A percentile compares a stretch with the other conserved stretches of the same genome.
Evolutionary conservation across 1,140 invertebrate species (phyloP).

Genomic region (Chionoecetes opilio): DNA sequence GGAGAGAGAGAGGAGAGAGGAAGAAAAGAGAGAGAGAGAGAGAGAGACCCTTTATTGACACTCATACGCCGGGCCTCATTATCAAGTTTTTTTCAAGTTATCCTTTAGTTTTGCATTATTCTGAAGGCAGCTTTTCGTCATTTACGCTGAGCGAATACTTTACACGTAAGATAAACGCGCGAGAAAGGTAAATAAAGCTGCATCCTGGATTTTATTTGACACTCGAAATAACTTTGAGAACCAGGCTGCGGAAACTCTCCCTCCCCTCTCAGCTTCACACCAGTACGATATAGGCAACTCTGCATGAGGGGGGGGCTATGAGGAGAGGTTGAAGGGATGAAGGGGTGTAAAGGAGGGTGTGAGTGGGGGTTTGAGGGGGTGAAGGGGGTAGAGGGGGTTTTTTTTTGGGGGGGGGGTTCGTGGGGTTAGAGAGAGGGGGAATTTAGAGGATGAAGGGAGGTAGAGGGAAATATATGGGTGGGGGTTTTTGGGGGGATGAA

Average conservation of each 20-base stretch:
- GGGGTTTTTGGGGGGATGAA: no score
- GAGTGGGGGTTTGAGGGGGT: not conserved
- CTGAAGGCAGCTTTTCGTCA: not conserved
- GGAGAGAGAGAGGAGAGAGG: not conserved
- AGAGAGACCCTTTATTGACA: not conserved
- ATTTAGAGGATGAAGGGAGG: no score
- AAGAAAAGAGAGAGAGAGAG: not conserved
- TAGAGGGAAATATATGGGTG: no score
- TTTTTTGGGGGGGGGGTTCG: not conserved
- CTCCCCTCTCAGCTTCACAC: no score
- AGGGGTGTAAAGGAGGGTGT: not conserved
- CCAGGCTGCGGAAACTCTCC: not conserved
- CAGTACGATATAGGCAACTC: no score
- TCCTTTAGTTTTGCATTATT: not conserved
- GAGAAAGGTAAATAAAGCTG: not conserved
- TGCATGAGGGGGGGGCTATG: not conserved
- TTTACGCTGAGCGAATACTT: slow-evolving; percentile 29
- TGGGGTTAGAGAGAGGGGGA: not conserved
- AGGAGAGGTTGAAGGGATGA: not conserved
- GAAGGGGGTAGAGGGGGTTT: not conserved
- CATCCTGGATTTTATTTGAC: not conserved
- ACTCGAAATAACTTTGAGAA: slow-evolving; percentile 9
- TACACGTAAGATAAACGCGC: not conserved
- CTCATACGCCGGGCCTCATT: not conserved
- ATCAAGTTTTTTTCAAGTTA: not conserved